Evolutionary conservation across 1,140 invertebrate genomes (phyloP), one percentile per base, ranked within the genome.

Genomic region (Brachionus plicatilis): DNA sequence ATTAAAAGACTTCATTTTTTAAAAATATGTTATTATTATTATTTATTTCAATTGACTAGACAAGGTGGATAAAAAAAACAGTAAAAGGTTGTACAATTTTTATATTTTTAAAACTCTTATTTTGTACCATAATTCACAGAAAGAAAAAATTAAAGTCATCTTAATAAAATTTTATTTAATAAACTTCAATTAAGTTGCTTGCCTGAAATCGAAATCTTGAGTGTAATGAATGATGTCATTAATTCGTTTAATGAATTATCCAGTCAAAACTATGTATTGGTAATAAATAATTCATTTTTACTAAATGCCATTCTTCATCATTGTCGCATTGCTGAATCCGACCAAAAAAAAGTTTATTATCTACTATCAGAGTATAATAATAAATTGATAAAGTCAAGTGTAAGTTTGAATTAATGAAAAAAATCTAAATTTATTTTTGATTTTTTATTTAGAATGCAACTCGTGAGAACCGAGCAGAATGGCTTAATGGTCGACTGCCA

Each of bases 181-280:
- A 7, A 37, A 37, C 33, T 37, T 65, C 14, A 29, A 41, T 72
- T 41, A 41, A 72, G 68, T 60, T 82, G 50, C 45, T 60, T 82
- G 17, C 60, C 79, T 24, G 79, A 82, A 45, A 82, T 82, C 4
- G 79, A 82, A 68, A 33, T 82, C 3, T 17, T 82, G n/a, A 33
- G 45, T 27, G 53, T 82, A 9, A 43, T 82, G 33, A 60, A 43
- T 33, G 79, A 82, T 17, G 60, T 60, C 1, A 68, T 82, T 11
- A 65, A 60, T 33, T 65, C 79, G 60, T 82, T 82, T 37, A 7
- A 11, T 12, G 79, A 82, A 68, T 4, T 82, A 14, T n/a, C 53
- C 4, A 56, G 56, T 24, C 50, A 82, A 82, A 82, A 33, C 37
- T 82, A 60, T 60, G 24, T 17, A 11, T 53, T 82, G n/a, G 79